A percentile compares a stretch with the other conserved stretches of the same genome.
Conservation (phyloP, 2,113 vertebrate genomes). For the Psittacula cyanocephala region DNA sequence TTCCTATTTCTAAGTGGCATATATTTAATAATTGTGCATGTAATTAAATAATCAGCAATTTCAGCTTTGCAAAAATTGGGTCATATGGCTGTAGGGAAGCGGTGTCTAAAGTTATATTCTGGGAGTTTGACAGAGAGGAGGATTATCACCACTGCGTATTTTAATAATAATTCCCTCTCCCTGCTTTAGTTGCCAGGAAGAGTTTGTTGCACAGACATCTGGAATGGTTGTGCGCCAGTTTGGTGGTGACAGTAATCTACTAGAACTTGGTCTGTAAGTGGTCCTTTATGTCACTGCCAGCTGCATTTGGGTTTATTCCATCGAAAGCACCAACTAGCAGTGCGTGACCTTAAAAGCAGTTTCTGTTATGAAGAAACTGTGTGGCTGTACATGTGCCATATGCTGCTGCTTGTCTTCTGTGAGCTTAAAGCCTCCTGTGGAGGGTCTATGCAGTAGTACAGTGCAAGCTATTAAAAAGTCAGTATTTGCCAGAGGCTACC, state of each 20-base stretch:
- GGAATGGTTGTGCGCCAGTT: not conserved
- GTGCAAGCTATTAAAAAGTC: not conserved
- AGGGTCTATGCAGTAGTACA: not conserved
- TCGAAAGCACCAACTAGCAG: not conserved
- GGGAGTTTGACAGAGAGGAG: constrained; percentile 11
- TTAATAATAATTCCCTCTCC: constrained; percentile 17
- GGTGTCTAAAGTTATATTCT: constrained; percentile 42
- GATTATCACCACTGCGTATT: constrained; percentile 34
- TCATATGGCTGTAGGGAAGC: constrained; percentile 42
- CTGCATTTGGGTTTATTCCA: not conserved
- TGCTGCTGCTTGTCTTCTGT: not conserved
- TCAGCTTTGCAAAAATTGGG: constrained; percentile 50
- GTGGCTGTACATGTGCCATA: not conserved
- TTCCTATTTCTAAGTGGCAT: constrained; percentile 16
- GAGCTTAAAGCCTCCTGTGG: not conserved
- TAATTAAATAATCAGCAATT: constrained; percentile 54
- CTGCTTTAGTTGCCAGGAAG: not conserved
- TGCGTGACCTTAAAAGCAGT: not conserved
- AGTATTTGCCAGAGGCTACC: not conserved
- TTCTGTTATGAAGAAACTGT: not conserved
- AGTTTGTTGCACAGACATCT: not conserved
- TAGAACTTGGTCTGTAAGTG: not conserved
- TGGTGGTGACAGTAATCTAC: not conserved
- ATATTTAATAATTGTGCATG: constrained; percentile 35
- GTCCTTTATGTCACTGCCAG: not conserved